Conservation (phyloP, 2,797 vertebrate genomes). For the Loriculus beryllinus region DNA sequence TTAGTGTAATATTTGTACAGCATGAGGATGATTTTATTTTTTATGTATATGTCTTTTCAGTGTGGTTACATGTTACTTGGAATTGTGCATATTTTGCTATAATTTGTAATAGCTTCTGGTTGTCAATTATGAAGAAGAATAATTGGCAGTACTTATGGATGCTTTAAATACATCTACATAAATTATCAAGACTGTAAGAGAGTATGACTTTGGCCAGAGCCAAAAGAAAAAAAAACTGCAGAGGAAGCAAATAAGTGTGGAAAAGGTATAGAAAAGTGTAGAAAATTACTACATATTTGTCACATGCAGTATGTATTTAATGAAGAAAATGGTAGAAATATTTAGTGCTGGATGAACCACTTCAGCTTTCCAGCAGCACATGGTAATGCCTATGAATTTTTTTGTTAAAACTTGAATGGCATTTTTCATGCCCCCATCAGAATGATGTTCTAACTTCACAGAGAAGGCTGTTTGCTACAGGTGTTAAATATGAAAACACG, state of each 20-base stretch:
- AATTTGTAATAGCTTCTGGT: background rate
- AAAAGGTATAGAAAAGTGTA: background rate
- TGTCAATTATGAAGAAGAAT: background rate
- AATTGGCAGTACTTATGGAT: background rate
- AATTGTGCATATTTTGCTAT: background rate
- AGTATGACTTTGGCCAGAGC: background rate
- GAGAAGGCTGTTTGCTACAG: background rate
- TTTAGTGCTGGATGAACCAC: background rate
- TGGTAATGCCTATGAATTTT: background rate
- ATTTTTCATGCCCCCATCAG: background rate
- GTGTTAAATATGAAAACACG: background rate
- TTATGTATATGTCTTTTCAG: background rate
- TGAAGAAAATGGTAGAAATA: background rate
- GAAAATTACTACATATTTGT: background rate
- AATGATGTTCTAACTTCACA: background rate
- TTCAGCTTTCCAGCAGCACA: background rate
- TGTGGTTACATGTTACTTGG: background rate
- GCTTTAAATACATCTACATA: slow-evolving; percentile 21
- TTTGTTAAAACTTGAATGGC: background rate
- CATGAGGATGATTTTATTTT: background rate
- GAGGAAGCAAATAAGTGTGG: background rate
- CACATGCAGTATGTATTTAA: fast-evolving
- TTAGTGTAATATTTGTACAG: background rate
- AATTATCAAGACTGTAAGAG: background rate
- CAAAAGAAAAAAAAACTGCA: background rate